These are phyloP conservation scores for Mechanitis messenoides DNA, from an alignment of 2,888 invertebrate species.

Conservation along the genomic window DNA sequence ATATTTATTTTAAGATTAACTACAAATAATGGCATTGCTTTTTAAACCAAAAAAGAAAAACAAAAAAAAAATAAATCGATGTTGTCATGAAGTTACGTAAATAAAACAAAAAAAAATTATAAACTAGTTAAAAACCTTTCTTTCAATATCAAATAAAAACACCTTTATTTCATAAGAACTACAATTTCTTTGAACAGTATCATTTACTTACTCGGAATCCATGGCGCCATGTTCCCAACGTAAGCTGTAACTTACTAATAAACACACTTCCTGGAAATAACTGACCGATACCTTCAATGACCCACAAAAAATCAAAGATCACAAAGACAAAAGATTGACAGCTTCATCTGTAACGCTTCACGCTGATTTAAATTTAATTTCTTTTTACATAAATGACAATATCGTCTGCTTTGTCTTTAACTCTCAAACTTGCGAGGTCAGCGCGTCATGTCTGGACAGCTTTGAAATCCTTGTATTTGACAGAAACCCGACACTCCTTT, in stretches of 20 bases:
- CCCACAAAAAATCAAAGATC: constrained; percentile 11
- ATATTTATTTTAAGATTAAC: too few species aligned
- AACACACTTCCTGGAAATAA: constrained; percentile 27
- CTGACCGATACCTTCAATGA: constrained; percentile 18
- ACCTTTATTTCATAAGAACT: neutral
- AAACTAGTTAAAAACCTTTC: neutral
- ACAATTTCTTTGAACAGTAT: neutral
- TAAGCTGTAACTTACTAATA: constrained; percentile 18
- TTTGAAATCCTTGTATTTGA: constrained; percentile 27
- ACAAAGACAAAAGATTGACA: constrained; percentile 7
- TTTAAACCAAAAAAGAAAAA: too few species aligned
- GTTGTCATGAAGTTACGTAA: too few species aligned
- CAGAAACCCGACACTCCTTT: constrained; percentile 36
- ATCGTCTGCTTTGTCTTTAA: constrained; percentile 11
- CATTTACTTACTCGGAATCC: constrained; percentile 9
- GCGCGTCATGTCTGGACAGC: constrained; percentile 24
- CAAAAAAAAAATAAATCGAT: too few species aligned
- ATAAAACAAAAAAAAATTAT: too few species aligned
- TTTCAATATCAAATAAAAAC: neutral
- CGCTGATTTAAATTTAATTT: constrained; percentile 7
- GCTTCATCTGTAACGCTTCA: constrained; percentile 8
- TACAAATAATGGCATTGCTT: too few species aligned
- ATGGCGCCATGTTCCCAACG: constrained; percentile 20
- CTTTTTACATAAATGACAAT: constrained; percentile 13
- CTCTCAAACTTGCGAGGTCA: constrained; percentile 14